Percentiles rank a stretch among this genome's conserved stretches.
phyloP scores from a whole-genome alignment of 2,797 vertebrate species.

The Steatocranus sp. region DNA sequence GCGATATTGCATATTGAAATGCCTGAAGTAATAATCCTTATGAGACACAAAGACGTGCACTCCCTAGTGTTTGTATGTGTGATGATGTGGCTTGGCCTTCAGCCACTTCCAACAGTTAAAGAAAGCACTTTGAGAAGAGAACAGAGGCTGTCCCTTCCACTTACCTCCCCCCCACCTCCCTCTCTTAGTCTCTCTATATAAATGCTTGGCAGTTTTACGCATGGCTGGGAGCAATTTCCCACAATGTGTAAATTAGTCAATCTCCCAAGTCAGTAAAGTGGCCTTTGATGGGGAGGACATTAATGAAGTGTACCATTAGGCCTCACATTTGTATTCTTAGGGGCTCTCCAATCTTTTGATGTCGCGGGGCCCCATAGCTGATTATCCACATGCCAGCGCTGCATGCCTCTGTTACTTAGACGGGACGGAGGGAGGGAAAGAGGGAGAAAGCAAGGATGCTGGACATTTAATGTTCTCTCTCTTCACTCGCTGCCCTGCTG shows the following conservation, averaged over 20 bases:
- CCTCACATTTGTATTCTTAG: constrained; percentile 85
- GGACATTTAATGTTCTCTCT: constrained; percentile 45
- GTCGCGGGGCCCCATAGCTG: constrained; percentile 80
- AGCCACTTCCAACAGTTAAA: constrained; percentile 68
- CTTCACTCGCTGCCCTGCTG: constrained; percentile 25
- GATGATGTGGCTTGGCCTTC: constrained; percentile 65
- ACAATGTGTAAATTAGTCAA: constrained; percentile 98
- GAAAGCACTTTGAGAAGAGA: constrained; percentile 60
- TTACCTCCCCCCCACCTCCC: constrained; percentile 54
- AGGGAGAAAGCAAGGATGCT: constrained; percentile 42
- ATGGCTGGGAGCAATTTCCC: constrained; percentile 96
- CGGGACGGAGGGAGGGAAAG: constrained; percentile 38
- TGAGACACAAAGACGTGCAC: constrained; percentile 51
- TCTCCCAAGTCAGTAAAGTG: constrained; percentile 91
- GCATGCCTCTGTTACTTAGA: constrained; percentile 80
- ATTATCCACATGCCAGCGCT: constrained; percentile 86
- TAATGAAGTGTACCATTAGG: constrained; percentile 94
- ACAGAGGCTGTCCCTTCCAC: constrained; percentile 60
- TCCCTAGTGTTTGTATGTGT: constrained; percentile 50
- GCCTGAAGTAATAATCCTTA: constrained; percentile 51
- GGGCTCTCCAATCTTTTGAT: constrained; percentile 86
- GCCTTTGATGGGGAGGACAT: constrained; percentile 89
- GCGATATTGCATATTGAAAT: constrained; percentile 22
- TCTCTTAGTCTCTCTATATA: constrained; percentile 76
- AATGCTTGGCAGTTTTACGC: constrained; percentile 83